Percentiles rank a stretch among this genome's conserved stretches.
These are phyloP conservation scores for Nixonia krombeini DNA, from an alignment of 1,140 invertebrate species.

Conservation along the genomic window DNA sequence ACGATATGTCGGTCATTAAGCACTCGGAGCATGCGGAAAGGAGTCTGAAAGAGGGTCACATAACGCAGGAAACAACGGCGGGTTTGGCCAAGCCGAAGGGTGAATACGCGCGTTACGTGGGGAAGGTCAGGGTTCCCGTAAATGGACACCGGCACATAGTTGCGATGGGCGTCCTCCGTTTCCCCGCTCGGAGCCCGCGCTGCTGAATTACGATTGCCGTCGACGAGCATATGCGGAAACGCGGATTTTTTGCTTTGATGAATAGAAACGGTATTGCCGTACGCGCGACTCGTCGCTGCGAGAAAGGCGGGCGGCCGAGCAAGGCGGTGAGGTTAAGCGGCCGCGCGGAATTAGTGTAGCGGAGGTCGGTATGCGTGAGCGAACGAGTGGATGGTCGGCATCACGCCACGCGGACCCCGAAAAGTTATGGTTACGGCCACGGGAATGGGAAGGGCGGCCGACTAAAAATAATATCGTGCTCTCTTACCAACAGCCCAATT, in stretches of 20 bases:
- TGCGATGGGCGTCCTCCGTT: conserved; percentile 17
- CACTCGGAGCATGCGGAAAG: conserved; percentile 31
- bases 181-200: conserved; percentile 3
- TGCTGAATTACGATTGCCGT: conserved; percentile 27
- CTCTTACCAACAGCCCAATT: conserved; percentile 62
- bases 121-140: conserved; percentile 52
- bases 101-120: conserved; percentile 37
- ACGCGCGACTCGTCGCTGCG: no score
- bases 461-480: conserved; percentile 68
- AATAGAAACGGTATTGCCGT: conserved; percentile 31
- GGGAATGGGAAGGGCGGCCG: conserved; percentile 51
- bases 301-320: conserved; percentile 11
- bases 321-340: conserved; percentile 36
- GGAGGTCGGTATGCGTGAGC: conserved; percentile 61
- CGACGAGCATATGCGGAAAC: conserved; percentile 15
- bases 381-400: conserved; percentile 62
- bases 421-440: conserved; percentile 68
- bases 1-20: conserved; percentile 35
- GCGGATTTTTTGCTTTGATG: conserved; percentile 36
- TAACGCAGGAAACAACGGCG: conserved; percentile 26
- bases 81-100: conserved; percentile 30
- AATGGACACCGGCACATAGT: conserved; percentile 23
- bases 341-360: conserved; percentile 48
- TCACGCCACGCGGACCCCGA: conserved; percentile 62
- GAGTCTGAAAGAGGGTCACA: conserved; percentile 42